Evolutionary conservation across 2,888 invertebrate species (phyloP), one percentile per base, ranked within the genome.

Genomic region (Nephrotoma appendiculata): DNA sequence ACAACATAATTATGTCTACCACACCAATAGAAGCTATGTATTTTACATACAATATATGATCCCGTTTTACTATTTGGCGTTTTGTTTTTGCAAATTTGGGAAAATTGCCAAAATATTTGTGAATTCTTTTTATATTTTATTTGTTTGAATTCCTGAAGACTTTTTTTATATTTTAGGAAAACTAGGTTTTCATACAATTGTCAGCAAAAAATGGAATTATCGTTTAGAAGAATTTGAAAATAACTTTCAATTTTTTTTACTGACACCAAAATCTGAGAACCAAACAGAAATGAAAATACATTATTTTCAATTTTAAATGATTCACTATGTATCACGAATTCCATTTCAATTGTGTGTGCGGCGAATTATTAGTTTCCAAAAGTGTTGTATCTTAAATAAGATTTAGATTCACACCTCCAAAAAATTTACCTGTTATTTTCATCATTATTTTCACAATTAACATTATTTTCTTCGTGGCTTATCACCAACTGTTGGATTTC

Each of bases 391-490:
- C 15, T 52, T 15, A n/a, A 52, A 15, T 44, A 44, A 2, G 3
- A 0, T 44, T 6, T 6, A 44, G 11, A 44, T 9, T 44, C 44
- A 44, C 4, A 44, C 15, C 52, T 5, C n/a, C 31, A 2, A 19
- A 52, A 19, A 31, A 71, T 71, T 85, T 85, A 85, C 85, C 85
- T 85, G 15, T 85, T 44, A 85, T 44, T 85, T 5, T 15, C 44
- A 44, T 85, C 44, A 44, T 85, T 44, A 85, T 44, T 44, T 2
- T 43, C 84, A 71, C 71, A 71, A 12, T 71, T 71, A 71, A 71
- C 71, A 86, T 31, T 57, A 86, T 86, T 86, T n/a, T 86, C 52
- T 57, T 86, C 86, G 57, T 86, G 86, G 9, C 41, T 86, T n/a
- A 41, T 42, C 57, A 86, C 41, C 41, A 86, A 41, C n/a, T 86